These are phyloP conservation scores for Gasterosteus nipponicus DNA, from an alignment of 2,113 vertebrate genomes.

Conservation along the genomic window DNA sequence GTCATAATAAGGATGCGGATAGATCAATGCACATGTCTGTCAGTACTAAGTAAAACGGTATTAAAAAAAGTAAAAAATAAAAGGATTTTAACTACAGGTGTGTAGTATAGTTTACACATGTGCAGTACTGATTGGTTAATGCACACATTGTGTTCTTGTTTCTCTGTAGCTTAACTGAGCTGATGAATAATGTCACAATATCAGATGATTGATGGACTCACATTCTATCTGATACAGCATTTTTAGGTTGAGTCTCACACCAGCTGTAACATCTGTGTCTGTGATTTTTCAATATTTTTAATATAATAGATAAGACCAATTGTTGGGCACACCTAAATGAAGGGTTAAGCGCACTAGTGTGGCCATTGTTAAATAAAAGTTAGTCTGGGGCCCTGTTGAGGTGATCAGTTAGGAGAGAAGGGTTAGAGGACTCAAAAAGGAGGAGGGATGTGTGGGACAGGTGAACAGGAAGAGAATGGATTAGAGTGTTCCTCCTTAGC, in stretches of 20 bases:
- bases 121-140: neutral
- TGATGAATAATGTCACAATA: too few species aligned
- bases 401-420: neutral
- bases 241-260: neutral
- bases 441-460: neutral
- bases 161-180: neutral
- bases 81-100: neutral
- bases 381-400: neutral
- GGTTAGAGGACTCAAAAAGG: neutral
- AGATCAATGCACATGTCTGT: neutral
- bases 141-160: neutral
- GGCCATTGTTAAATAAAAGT: neutral
- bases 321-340: neutral
- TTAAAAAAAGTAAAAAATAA: neutral
- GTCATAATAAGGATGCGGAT: neutral
- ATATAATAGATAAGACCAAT: too few species aligned
- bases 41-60: too few species aligned
- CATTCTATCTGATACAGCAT: neutral
- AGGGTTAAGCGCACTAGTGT: too few species aligned
- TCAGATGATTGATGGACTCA: neutral
- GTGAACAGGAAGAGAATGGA: constrained; percentile 1
- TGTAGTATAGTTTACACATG: neutral
- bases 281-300: neutral
- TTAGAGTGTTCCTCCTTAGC: constrained; percentile 3
- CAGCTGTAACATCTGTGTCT: neutral